A percentile compares a stretch with the other conserved stretches of the same genome.
These are phyloP conservation scores for Trididemnum miniatum DNA, from an alignment of 23 tunicate genomes.

Conservation along the genomic window DNA sequence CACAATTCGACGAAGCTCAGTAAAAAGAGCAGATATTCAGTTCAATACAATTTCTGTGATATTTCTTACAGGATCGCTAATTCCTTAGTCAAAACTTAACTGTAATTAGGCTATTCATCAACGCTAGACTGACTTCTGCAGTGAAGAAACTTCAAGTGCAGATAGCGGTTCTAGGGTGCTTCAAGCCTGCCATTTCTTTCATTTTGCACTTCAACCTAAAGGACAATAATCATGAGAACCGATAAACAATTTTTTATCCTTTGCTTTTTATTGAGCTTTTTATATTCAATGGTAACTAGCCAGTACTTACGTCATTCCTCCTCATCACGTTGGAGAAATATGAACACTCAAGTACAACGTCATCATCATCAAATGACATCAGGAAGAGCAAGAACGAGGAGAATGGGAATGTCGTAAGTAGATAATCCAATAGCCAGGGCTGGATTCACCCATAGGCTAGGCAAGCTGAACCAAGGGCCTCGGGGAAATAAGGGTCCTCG, in stretches of 20 bases:
- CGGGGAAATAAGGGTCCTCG: too few relatives aligned
- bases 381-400: background rate
- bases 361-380: slow-evolving; percentile 2
- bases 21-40: too few relatives aligned
- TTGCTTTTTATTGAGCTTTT: background rate
- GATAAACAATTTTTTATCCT: background rate
- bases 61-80: background rate
- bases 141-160: slow-evolving; percentile 33
- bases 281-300: background rate
- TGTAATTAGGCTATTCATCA: background rate
- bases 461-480: too few relatives aligned
- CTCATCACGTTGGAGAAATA: background rate
- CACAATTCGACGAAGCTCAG: too few relatives aligned
- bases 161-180: background rate
- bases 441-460: too few relatives aligned
- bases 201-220: background rate
- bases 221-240: slow-evolving; percentile 2
- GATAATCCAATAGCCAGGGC: too few relatives aligned
- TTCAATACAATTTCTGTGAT: too few relatives aligned
- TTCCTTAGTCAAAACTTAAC: background rate
- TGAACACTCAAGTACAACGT: background rate
- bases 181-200: background rate
- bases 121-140: background rate
- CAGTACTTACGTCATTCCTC: background rate
- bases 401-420: slow-evolving; percentile 21